Evolutionary conservation across 2,888 invertebrate species (phyloP).

Genomic region (Noctua fimbriata): DNA sequence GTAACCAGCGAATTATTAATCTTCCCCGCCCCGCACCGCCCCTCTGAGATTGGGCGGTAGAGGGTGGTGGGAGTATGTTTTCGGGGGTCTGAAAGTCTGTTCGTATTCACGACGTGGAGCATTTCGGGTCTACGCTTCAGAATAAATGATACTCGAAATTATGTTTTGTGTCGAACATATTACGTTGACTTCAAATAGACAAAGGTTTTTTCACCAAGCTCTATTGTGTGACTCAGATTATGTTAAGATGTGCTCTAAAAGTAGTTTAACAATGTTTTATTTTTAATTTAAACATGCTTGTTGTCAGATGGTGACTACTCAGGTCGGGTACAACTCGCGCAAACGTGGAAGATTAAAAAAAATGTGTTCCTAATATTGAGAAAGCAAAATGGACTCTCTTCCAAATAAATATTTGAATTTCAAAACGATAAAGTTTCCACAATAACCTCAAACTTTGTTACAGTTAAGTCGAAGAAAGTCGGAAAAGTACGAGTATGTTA

Average conservation of each 20-base stretch:
- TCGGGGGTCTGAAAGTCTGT: constrained; percentile 51
- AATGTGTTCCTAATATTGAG: not conserved
- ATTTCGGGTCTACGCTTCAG: constrained; percentile 32
- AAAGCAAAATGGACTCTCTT: not conserved
- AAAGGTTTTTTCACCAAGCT: constrained; percentile 25
- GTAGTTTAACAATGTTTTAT: constrained; percentile 1
- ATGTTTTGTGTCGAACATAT: constrained; percentile 44
- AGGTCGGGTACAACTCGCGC: not conserved
- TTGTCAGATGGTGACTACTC: not conserved
- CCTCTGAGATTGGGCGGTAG: constrained; percentile 40
- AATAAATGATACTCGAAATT: constrained; percentile 55
- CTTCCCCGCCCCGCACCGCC: constrained; percentile 49
- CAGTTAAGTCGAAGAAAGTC: not conserved
- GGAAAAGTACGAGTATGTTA: not conserved
- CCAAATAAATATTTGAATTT: constrained; percentile 4
- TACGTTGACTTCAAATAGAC: constrained; percentile 35
- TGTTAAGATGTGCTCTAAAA: constrained; percentile 13
- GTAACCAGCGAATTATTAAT: constrained; percentile 65
- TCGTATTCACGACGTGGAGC: constrained; percentile 52
- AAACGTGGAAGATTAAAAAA: not conserved
- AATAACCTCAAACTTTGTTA: not conserved
- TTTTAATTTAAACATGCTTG: not conserved
- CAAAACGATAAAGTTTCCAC: constrained; percentile 12
- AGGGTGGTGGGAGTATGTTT: constrained; percentile 42
- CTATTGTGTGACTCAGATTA: constrained; percentile 13